Evolutionary conservation across 1,140 invertebrate genomes (phyloP), one percentile per base, ranked within the genome.

Genomic region (Phymastichus coffea): DNA sequence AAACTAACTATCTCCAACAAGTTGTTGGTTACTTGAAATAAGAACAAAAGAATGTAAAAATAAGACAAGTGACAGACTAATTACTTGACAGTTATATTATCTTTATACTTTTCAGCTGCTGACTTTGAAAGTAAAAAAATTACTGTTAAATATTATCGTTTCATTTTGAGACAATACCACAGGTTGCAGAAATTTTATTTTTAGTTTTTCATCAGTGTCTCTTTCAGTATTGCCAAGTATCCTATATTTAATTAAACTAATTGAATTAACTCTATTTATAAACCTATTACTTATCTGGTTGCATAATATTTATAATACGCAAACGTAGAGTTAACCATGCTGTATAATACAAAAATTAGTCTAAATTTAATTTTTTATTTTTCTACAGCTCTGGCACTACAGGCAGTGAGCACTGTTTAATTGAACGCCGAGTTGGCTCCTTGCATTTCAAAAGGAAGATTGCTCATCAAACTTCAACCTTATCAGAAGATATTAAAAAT

Each of bases 381-480:
- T 14, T 15, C 37, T 41, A 58, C 61, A 87, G 85, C 69, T 83
- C 84, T 65, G 82, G 82, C 61, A 86, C 85, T 63, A 80, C 80
- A 64, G 80, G 81, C 38, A 85, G 82, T 69, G 82, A 82, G 47
- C 82, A 84, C 65, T 79, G 79, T 43, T 74, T 82, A 66, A 81
- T 79, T 63, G 85, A 86, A 65, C 80, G 82, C 52, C 68, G 78
- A 56, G 72, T 79, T 48, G 76, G 80, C 17, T 80, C 79, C n/a
- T 64, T 84, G 66, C 74, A 78, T 70, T 78, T 81, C 71, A 76
- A 76, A 67, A 76, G 82, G 73, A 76, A 76, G 62, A 73, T 83
- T 70, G 71, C 78, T 58, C 79, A 82, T 69, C 83, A 84, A 68
- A 75, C 78, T 17, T 82, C 82, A 37, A 80, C 82, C 10, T 69